A percentile compares a stretch with the other conserved stretches of the same genome.
These are phyloP conservation scores for Drosophila lacicola DNA, from an alignment of 2,888 invertebrate species.

Conservation along the genomic window DNA sequence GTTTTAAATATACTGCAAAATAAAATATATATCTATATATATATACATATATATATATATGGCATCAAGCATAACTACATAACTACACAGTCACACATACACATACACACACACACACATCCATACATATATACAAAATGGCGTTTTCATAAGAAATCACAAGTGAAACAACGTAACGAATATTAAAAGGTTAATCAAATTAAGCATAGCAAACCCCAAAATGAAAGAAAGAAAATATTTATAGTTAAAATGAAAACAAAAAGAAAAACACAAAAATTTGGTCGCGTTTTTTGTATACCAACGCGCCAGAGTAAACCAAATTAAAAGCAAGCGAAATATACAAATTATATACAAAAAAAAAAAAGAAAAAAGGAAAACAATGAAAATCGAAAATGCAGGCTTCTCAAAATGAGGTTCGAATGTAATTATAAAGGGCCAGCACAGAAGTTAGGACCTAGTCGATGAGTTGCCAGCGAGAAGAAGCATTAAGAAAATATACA, in stretches of 20 bases:
- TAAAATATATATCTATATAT: conserved; percentile 16
- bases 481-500: conserved; percentile 67
- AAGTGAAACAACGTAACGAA: conserved; percentile 73
- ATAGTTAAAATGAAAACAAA: conserved; percentile 59
- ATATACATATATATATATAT: conserved; percentile 42
- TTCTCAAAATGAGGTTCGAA: conserved; percentile 46
- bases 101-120: conserved; percentile 20
- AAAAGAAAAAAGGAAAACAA: conserved; percentile 10
- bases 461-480: conserved; percentile 39
- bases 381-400: conserved; percentile 25
- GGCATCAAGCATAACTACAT: conserved; percentile 33
- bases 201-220: conserved; percentile 55
- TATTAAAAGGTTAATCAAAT: conserved; percentile 75
- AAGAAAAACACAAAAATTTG: conserved; percentile 43
- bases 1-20: conserved; percentile 64
- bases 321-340: conserved; percentile 64
- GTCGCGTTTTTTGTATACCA: conserved; percentile 73
- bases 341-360: conserved; percentile 59
- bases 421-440: conserved; percentile 39
- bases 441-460: conserved; percentile 13
- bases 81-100: conserved; percentile 13
- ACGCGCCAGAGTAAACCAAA: conserved; percentile 63
- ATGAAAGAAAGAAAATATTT: conserved; percentile 61
- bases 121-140: conserved; percentile 43
- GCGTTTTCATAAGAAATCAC: conserved; percentile 61